Evolutionary conservation across 2,113 vertebrate species (phyloP).

Genomic region (Bubo scandiacus): DNA sequence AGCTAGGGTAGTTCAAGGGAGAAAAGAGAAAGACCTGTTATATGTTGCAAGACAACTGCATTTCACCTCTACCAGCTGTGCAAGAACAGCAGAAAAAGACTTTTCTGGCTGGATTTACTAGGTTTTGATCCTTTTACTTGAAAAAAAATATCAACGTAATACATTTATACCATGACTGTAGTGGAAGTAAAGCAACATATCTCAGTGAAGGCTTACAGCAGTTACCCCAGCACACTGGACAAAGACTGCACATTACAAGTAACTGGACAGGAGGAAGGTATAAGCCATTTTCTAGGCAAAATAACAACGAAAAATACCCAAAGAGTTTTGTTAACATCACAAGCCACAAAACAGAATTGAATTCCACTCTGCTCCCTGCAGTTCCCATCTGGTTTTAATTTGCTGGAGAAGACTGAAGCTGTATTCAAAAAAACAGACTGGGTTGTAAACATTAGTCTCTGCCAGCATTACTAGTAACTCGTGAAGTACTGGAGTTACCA

Average conservation of each 20-base stretch:
- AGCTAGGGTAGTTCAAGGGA: neutral
- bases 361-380: conserved; percentile 20
- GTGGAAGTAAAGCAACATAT: neutral
- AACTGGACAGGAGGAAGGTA: neutral
- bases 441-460: conserved; percentile 27
- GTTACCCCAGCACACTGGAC: neutral
- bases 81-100: neutral
- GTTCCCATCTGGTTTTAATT: conserved; percentile 55
- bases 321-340: conserved; percentile 19
- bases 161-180: neutral
- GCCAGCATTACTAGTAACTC: conserved; percentile 34
- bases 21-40: neutral
- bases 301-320: conserved; percentile 14
- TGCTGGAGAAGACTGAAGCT: conserved; percentile 20
- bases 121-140: neutral
- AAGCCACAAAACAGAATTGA: conserved; percentile 31
- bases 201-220: neutral
- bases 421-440: conserved; percentile 20
- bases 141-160: rapidly evolving
- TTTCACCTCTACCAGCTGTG: neutral
- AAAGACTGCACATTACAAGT: neutral
- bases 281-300: neutral
- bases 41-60: neutral
- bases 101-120: neutral
- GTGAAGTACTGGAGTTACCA: neutral